Percentiles rank a stretch among this genome's conserved stretches.
Conservation (phyloP, 2,888 invertebrate genomes). For the Coecobrya sp. region DNA sequence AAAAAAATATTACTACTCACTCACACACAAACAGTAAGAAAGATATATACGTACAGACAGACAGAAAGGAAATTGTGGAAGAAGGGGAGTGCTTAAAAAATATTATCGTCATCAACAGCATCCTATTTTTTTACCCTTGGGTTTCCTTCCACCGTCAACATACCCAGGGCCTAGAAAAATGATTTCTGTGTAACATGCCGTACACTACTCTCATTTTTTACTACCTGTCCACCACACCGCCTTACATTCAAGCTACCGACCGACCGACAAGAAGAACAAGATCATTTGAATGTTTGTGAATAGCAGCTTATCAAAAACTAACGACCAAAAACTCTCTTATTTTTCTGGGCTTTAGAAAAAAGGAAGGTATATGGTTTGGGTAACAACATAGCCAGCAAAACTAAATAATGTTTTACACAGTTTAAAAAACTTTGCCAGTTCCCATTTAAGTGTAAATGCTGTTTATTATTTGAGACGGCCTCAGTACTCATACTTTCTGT, state of each 20-base stretch:
- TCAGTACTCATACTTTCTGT: conserved; percentile 2
- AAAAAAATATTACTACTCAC: no score
- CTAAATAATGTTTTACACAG: no score
- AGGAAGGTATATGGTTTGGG: conserved; percentile 7
- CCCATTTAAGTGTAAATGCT: no score
- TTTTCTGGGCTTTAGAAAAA: neutral
- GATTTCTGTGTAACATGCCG: neutral
- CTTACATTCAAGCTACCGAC: conserved; percentile 11
- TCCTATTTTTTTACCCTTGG: conserved; percentile 14
- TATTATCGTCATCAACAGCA: neutral
- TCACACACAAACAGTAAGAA: no score
- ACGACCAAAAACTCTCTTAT: neutral
- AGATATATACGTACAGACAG: neutral
- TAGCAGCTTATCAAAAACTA: neutral
- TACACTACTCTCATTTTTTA: neutral
- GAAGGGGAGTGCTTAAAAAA: neutral
- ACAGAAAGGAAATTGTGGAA: conserved; percentile 26
- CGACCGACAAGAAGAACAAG: neutral
- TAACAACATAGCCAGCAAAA: no score
- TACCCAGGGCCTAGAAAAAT: neutral
- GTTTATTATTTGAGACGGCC: no score
- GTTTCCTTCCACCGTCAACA: conserved; percentile 9
- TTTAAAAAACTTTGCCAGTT: no score
- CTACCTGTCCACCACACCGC: conserved; percentile 18
- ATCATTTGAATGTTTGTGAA: conserved; percentile 14